These are phyloP conservation scores for Andrena praecox DNA, from an alignment of 2,888 invertebrate species.

Conservation along the genomic window DNA sequence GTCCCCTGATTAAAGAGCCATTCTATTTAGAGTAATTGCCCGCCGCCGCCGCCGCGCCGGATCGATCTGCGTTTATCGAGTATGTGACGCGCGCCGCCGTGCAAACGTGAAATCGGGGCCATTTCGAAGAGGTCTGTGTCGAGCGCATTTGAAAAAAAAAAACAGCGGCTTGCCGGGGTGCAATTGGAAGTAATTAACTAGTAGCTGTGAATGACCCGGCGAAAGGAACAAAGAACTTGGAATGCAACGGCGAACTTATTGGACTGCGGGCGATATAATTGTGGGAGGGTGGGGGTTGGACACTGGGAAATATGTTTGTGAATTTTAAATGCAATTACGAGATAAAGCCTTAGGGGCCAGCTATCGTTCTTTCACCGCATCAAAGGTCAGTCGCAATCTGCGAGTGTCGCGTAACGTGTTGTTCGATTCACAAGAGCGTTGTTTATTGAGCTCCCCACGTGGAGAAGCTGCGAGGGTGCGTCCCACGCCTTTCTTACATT, in stretches of 20 bases:
- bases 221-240: neutral
- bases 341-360: conserved; percentile 5
- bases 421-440: too few relatives aligned
- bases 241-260: neutral
- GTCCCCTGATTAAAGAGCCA: neutral
- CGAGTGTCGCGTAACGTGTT: neutral
- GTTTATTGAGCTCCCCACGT: too few relatives aligned
- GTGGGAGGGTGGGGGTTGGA: too few relatives aligned
- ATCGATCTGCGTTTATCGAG: neutral
- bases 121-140: neutral
- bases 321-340: conserved; percentile 4
- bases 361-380: conserved; percentile 17
- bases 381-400: neutral
- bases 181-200: conserved; percentile 1
- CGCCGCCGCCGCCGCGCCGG: neutral
- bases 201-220: neutral
- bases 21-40: conserved; percentile 1
- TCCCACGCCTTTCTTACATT: too few relatives aligned
- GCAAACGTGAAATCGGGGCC: neutral
- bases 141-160: neutral
- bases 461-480: too few relatives aligned
- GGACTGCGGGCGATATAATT: neutral
- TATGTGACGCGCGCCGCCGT: neutral
- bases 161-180: neutral
- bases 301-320: neutral